Evolutionary conservation across 2,888 invertebrate genomes (phyloP), one percentile per base, ranked within the genome.

Genomic region (Lutraria lutraria): DNA sequence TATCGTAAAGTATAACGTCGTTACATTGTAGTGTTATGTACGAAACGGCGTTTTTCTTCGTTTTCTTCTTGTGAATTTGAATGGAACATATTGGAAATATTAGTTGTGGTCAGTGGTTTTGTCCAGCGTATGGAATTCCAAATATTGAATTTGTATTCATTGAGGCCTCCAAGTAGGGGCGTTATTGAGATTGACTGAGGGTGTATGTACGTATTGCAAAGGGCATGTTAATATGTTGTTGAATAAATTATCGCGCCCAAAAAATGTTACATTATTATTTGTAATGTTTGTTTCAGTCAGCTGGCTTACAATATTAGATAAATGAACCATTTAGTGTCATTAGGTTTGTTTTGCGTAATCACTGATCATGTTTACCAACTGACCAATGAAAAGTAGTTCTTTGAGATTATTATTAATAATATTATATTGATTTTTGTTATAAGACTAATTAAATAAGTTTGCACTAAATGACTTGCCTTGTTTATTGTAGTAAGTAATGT

Each of bases 41-140:
- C 63, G n/a, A 13, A 25, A 25, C 12, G 34, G 34, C 34, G 31
- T 76, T 43, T 76, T 76, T 34, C 25, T 21, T 10, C 25, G 15
- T 15, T 19, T 31, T 76, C 31, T 76, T 31, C 34, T 3, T 31
- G 6, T 8, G 34, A 34, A 19, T 34, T 19, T 31, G 34, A 31
- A 31, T 15, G 31, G 13, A 31, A 76, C 8, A 0, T 76, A 34
- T 76, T 76, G 76, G 34, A 34, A 76, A 21, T 76, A 76, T 31
- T 13, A 31, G 76, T 76, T 34, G 34, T 31, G 76, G 76, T 76
- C 25, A 25, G 76, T 76, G 31, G 34, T 76, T 76, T 76, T 34
- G 76, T 31, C 76, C 76, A 34, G 76, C 31, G 31, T 3, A 76
- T 76, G 76, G 76, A 76, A 76, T 76, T 76, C 34, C 31, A 76